phyloP scores from a whole-genome alignment of 2,888 invertebrate genomes.

The Sminthurides aquaticus region DNA sequence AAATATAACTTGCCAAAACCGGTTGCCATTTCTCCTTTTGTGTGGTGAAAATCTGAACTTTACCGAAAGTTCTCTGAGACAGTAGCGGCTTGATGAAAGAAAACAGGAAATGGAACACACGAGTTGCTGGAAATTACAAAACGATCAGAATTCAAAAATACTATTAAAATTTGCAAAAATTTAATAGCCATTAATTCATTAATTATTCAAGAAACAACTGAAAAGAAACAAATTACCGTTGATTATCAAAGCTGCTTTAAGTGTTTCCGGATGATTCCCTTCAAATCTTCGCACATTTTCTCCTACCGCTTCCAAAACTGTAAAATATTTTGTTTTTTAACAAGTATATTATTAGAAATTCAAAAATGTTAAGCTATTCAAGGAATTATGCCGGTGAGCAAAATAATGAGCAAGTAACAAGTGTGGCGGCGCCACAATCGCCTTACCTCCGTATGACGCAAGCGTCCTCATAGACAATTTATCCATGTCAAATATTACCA shows the following conservation, averaged over 20 bases:
- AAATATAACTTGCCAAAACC: conserved; percentile 17
- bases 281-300: conserved; percentile 13
- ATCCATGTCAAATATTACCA: conserved; percentile 14
- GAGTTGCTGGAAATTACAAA: conserved; percentile 25
- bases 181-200: neutral
- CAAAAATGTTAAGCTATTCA: no score
- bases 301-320: conserved; percentile 5
- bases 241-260: conserved; percentile 8
- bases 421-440: no score
- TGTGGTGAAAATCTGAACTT: conserved; percentile 21
- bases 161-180: neutral
- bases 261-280: conserved; percentile 19
- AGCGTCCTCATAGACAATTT: conserved; percentile 11
- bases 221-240: conserved; percentile 22
- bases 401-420: neutral
- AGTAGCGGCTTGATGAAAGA: conserved; percentile 32
- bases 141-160: neutral
- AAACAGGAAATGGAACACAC: conserved; percentile 32
- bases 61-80: conserved; percentile 27
- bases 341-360: neutral
- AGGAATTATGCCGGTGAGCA: no score
- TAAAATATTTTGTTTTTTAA: neutral
- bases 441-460: conserved; percentile 12
- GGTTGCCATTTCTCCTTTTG: conserved; percentile 27
- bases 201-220: no score